Evolutionary conservation across 64 coral and sea anemone species (phyloP), one percentile per base, ranked within the genome.

Genomic region (Catalaphyllia jardinei): DNA sequence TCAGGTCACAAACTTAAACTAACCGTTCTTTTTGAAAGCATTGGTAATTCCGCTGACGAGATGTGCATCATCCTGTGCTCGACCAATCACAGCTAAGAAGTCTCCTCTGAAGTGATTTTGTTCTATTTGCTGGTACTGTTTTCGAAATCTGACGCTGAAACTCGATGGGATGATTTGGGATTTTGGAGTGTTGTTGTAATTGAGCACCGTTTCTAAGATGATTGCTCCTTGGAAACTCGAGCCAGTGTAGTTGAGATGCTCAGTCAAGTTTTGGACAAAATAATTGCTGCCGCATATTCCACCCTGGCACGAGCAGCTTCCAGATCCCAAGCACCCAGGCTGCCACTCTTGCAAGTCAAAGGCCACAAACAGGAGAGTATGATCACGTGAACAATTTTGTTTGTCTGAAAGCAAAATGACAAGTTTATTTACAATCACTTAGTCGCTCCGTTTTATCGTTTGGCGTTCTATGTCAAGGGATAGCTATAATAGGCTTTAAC

Each of bases 111-210:
- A 73, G 11, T 59, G 8, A 10, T 89, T 90, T 10, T 74, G 13
- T 14, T 0, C 1, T 10, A 93, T 11, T 86, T 63, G 22, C 0
- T 15, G 0, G 39, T 67, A 60, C 8, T 51, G 6, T 2, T 8
- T 16, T 29, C 35, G 27, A 14, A 96, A 67, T 49, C 14, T 0
- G 0, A 0, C 0, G 11, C 76, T 1, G 1, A 74, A 0, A 0
- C 4, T 13, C 24, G 0, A 0, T 1, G 91, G 86, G 73, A 93
- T 7, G 3, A 2, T 11, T 60, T 96, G 94, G 3, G 94, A 96
- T 20, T 89, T 38, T 1, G 73, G 79, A 20, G 94, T 89, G 24
- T 90, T 89, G 90, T 96, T 87, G 71, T 96, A 90, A 62, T 96
- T 96, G 73, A 96, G 67, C 4, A 84, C 10, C 10, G 87, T 93